phyloP scores from a whole-genome alignment of 2,888 invertebrate genomes.

The Metalampra italica region DNA sequence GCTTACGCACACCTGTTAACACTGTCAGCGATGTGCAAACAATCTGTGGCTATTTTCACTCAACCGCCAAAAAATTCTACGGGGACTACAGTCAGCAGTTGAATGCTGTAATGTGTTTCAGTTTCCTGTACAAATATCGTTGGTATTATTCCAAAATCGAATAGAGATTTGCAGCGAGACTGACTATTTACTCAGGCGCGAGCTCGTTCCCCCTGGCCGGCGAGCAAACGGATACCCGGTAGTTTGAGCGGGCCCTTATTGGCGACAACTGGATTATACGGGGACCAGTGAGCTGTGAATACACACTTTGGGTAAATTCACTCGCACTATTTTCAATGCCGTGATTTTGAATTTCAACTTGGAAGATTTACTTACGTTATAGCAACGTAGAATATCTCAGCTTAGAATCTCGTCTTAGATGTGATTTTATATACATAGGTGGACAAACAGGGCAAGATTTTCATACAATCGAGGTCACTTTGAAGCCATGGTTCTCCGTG shows the following conservation, averaged over 20 bases:
- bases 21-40: no score
- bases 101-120: not conserved
- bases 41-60: no score
- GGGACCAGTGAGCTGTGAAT: conserved; percentile 29
- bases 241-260: conserved; percentile 37
- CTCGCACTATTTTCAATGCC: not conserved
- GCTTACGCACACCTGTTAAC: no score
- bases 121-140: not conserved
- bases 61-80: no score
- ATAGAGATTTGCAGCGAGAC: conserved; percentile 27
- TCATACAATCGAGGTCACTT: no score
- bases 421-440: no score
- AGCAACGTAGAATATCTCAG: no score
- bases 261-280: conserved; percentile 22
- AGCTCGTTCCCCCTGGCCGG: conserved; percentile 41
- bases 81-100: no score
- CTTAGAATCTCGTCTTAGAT: no score
- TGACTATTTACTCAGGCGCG: conserved; percentile 49
- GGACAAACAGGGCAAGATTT: no score
- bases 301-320: conserved; percentile 14
- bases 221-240: conserved; percentile 44
- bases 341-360: not conserved
- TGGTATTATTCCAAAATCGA: conserved; percentile 35
- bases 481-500: no score
- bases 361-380: no score